Evolutionary conservation across 1,140 invertebrate genomes (phyloP), one percentile per base, ranked within the genome.

Genomic region (Dreissena polymorpha): DNA sequence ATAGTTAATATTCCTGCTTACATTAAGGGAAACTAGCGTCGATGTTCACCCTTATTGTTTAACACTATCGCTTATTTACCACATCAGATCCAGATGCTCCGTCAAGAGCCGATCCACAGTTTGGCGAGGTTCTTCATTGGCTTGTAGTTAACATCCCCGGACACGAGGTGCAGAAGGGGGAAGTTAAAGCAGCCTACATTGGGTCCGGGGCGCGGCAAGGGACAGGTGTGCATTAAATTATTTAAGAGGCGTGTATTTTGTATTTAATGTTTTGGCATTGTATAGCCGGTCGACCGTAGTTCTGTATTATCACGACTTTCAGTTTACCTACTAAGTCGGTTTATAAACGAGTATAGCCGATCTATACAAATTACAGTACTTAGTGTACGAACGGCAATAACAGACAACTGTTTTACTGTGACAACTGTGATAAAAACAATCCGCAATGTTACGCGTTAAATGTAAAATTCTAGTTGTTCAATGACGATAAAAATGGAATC

Each of bases 61-160:
- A 39, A 39, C 39, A 39, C 2, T 39, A 39, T 39, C 39, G 39
- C 8, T 5, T 39, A 39, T 39, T 39, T 39, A 39, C 39, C 39
- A 39, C 8, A 39, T 8, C 39, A 96, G 97, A 98, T 95, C 97
- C 97, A 6, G 97, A 98, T 94, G 97, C 97, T 16, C 97, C 97
- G 14, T 97, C 95, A 88, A 95, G 97, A 8, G 93, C 95, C 10
- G 94, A 96, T 51, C 96, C 95, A 0, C 96, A 95, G 75, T 96
- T 95, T 88, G 94, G 97, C 1, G 97, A 98, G 93, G 97, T 96
- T 95, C 96, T 97, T 88, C 97, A 98, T 92, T 99, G 97, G 97
- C 92, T 98, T 5, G 96, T 99, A 0, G 96, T 94, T 10, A 99
- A 99, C 90, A 97, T 99, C 89, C 97, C 96, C 7, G 97, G 96